A percentile compares a stretch with the other conserved stretches of the same genome.
These are phyloP conservation scores for Fundulus diaphanus DNA, from an alignment of 2,797 vertebrate species.

Conservation along the genomic window DNA sequence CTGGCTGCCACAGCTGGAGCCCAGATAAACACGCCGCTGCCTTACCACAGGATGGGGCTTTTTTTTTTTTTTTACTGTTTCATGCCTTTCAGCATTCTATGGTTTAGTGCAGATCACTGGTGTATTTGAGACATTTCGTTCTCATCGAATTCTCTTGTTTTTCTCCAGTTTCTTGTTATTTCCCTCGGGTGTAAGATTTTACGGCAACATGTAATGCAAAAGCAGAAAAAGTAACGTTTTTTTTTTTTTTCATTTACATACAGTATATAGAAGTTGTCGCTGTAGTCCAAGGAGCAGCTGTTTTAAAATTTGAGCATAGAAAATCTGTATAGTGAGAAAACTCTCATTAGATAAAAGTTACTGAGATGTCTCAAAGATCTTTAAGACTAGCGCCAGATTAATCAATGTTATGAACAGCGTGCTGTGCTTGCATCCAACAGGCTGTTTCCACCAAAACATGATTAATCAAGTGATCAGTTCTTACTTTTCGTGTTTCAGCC, in stretches of 20 bases:
- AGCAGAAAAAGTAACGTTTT: slow-evolving; percentile 5
- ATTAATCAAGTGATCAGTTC: not conserved
- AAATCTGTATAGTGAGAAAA: not conserved
- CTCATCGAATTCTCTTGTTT: not conserved
- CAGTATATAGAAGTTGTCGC: not conserved
- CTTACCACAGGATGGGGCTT: slow-evolving; percentile 68
- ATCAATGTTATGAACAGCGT: not conserved
- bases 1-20: slow-evolving; percentile 45
- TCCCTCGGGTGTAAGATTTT: slow-evolving; percentile 7
- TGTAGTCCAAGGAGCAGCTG: not conserved
- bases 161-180: slow-evolving; percentile 7
- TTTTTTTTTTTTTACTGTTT: slow-evolving; percentile 34
- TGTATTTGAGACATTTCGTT: not conserved
- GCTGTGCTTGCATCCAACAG: not conserved
- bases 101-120: not conserved
- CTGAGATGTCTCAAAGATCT: not conserved
- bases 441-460: not conserved
- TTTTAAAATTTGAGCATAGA: not conserved
- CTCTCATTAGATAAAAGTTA: not conserved
- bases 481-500: not conserved
- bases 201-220: slow-evolving; percentile 1
- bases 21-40: slow-evolving; percentile 46
- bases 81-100: not conserved
- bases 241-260: slow-evolving; percentile 37
- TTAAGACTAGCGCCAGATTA: too few relatives aligned